Evolutionary conservation across 1,140 invertebrate species (phyloP), one percentile per base, ranked within the genome.

Genomic region (Anastatus disparis): DNA sequence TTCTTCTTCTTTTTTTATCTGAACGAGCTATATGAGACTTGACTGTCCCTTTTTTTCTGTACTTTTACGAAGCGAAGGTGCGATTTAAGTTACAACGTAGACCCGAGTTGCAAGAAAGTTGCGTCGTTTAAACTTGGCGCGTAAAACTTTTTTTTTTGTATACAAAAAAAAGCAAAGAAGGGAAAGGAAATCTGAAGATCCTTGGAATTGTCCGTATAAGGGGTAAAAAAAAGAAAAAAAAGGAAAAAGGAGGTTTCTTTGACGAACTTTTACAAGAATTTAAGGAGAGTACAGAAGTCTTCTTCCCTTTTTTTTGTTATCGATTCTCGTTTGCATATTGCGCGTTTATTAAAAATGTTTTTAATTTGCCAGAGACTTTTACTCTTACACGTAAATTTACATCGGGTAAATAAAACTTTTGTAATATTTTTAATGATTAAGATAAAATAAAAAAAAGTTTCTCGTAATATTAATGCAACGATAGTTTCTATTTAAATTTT

Each of bases 101-200:
- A 40, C 10, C 12, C 12, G 4, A 27, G 29, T 29, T 22, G 27
- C 15, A 38, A 27, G 17, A 66, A 67, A 75, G 62, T 56, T 58
- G 40, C 70, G 42, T 46, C 48, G 44, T 66, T 66, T 48, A 67
- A 67, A 71, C 55, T 68, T 48, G 52, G 74, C 46, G 46, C 44
- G n/a, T n/a, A n/a, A 53, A 53, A 65, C 48, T 53, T 65, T 63
- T 48, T 58, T 58, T 35, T 38, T 38, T 50, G 61, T 26, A 63
- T 40, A 27, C 48, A 53, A 53, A 26, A 42, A 53, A 42, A 35
- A 13, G 42, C 10, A 15, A 3, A n/a, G 4, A 3, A 15, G 42
- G 42, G 42, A 12, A 44, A 17, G 46, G 44, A 24, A 35, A 15
- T 29, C 31, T 4, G 35, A 52, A 40, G 48, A 52, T 53, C 48